Evolutionary conservation across 2,888 invertebrate genomes (phyloP).

Genomic region (Brenthis hecate): DNA sequence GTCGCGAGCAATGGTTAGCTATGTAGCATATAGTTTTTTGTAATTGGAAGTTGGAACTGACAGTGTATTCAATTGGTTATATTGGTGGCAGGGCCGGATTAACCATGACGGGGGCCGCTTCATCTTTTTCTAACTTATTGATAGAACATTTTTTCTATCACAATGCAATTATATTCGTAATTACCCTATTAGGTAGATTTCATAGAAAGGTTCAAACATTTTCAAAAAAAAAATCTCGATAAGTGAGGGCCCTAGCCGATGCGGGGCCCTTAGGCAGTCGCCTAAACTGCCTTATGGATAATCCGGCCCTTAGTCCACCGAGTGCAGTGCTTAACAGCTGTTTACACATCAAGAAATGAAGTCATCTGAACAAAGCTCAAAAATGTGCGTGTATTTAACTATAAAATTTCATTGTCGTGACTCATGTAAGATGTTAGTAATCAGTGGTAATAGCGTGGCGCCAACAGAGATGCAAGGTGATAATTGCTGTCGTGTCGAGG

Average conservation of each 20-base stretch:
- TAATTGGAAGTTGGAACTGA: not conserved
- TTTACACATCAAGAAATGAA: slow-evolving; percentile 22
- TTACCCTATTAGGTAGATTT: no score
- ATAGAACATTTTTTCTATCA: no score
- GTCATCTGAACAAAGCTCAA: slow-evolving; percentile 21
- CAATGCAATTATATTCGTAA: no score
- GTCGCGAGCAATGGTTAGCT: not conserved
- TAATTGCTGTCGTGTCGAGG: slow-evolving; percentile 3
- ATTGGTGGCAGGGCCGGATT: no score
- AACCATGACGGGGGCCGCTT: no score
- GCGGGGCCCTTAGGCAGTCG: no score
- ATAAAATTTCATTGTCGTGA: slow-evolving; percentile 26
- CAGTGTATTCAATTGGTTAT: slow-evolving; percentile 1
- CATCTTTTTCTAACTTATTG: no score
- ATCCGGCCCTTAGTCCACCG: not conserved
- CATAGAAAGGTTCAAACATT: no score
- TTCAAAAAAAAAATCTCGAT: no score
- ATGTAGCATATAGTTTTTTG: not conserved
- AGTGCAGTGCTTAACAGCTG: slow-evolving; percentile 21
- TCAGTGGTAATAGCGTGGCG: slow-evolving; percentile 8
- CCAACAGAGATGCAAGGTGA: slow-evolving; percentile 5
- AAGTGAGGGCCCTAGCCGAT: no score
- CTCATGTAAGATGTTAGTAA: slow-evolving; percentile 7
- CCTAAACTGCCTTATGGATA: no score
- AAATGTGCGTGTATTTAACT: slow-evolving; percentile 19